A percentile compares a stretch with the other conserved stretches of the same genome.
phyloP scores from a whole-genome alignment of 2,888 invertebrate species.

The Drosophila pullipes region DNA sequence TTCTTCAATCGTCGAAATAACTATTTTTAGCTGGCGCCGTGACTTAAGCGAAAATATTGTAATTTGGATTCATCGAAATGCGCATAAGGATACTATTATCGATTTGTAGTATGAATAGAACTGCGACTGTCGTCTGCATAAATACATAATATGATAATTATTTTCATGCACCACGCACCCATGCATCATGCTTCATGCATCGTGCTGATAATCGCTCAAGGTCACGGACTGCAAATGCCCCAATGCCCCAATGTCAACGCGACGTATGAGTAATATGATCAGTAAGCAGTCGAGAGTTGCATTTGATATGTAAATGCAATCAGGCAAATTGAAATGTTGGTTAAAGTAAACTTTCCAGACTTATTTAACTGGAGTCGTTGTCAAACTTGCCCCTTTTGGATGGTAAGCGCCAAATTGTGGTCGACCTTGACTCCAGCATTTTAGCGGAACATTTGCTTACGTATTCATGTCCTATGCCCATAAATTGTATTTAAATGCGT shows the following conservation, averaged over 20 bases:
- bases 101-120: conserved; percentile 29
- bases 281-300: conserved; percentile 16
- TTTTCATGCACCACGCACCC: conserved; percentile 9
- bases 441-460: conserved; percentile 13
- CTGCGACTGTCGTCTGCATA: conserved; percentile 32
- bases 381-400: not conserved
- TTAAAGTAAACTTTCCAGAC: conserved; percentile 12
- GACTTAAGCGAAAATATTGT: conserved; percentile 18
- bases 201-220: conserved; percentile 30
- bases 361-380: not conserved
- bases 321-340: conserved; percentile 59
- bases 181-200: conserved; percentile 2
- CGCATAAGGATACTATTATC: conserved; percentile 49
- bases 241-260: conserved; percentile 19
- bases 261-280: conserved; percentile 63
- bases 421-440: conserved; percentile 17
- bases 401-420: conserved; percentile 1
- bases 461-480: conserved; percentile 27
- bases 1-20: conserved; percentile 19
- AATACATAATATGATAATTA: conserved; percentile 44
- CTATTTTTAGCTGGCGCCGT: conserved; percentile 20
- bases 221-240: conserved; percentile 22
- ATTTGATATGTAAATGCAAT: conserved; percentile 74
- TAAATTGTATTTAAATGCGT: conserved; percentile 59
- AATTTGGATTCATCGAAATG: conserved; percentile 35